Conservation (phyloP, 2,888 invertebrate species). For the Nematopogon swammerdamellus region DNA sequence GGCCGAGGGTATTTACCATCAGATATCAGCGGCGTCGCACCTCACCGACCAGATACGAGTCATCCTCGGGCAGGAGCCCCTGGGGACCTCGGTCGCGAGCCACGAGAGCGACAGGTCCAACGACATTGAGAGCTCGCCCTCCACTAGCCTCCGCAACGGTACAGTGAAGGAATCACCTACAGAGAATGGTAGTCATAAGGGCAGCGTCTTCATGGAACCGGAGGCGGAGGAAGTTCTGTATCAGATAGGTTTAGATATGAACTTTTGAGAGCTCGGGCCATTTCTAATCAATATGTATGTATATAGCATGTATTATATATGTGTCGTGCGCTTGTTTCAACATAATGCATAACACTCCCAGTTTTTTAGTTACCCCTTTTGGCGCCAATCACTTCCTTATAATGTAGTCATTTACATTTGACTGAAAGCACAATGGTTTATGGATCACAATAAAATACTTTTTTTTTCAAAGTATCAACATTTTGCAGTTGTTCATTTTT, state of each 20-base stretch:
- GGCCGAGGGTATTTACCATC: slow-evolving; percentile 91
- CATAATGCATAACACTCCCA: no score
- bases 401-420: no score
- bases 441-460: no score
- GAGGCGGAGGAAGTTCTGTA: slow-evolving; percentile 56
- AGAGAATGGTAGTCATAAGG: slow-evolving; percentile 16
- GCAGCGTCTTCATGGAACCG: slow-evolving; percentile 22
- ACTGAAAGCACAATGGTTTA: no score
- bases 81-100: slow-evolving; percentile 26
- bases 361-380: no score
- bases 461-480: no score
- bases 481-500: no score
- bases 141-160: slow-evolving; percentile 10
- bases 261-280: slow-evolving; percentile 32
- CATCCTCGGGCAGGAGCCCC: slow-evolving; percentile 64
- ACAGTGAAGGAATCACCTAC: slow-evolving; percentile 10
- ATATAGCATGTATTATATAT: not conserved
- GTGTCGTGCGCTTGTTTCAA: not conserved
- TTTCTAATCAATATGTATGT: slow-evolving; percentile 5
- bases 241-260: slow-evolving; percentile 55
- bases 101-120: slow-evolving; percentile 23
- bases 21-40: slow-evolving; percentile 70
- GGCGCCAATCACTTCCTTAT: no score
- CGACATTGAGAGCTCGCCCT: not conserved
- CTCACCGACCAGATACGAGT: slow-evolving; percentile 68